Percentiles rank a stretch among this genome's conserved stretches.
phyloP scores from a whole-genome alignment of 1,140 invertebrate genomes.

The Caenorhabditis briggsae region DNA sequence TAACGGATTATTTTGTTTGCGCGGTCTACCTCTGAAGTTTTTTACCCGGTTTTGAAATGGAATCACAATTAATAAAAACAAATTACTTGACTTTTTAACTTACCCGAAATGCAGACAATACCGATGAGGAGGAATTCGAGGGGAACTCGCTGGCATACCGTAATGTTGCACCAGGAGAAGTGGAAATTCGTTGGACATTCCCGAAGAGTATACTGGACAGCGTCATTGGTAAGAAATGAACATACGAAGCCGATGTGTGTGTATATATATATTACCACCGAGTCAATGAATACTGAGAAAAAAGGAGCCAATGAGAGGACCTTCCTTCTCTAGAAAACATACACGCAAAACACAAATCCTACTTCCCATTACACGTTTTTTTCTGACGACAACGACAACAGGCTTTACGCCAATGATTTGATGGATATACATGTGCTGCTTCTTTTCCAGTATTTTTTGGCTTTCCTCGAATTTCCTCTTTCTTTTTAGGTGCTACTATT shows the following conservation, averaged over 20 bases:
- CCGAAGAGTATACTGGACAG: constrained; percentile 65
- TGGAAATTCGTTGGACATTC: constrained; percentile 70
- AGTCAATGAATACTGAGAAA: neutral
- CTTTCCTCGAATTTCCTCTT: neutral
- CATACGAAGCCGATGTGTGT: neutral
- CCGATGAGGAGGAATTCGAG: constrained; percentile 59
- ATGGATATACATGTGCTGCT: constrained; percentile 37
- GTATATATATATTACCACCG: too few species aligned
- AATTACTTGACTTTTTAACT: neutral
- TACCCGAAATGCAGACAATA: constrained; percentile 61
- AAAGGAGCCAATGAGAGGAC: neutral
- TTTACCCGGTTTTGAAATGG: neutral
- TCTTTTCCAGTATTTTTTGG: neutral
- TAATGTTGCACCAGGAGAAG: constrained; percentile 69
- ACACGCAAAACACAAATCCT: constrained; percentile 27
- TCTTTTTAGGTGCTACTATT: constrained; percentile 65
- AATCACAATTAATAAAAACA: neutral
- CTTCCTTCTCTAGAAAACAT: neutral
- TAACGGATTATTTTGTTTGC: neutral
- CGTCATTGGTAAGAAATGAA: constrained; percentile 61
- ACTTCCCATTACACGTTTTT: constrained; percentile 28
- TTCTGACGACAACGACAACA: neutral
- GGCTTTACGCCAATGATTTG: constrained; percentile 34
- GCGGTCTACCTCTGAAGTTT: neutral
- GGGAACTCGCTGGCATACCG: constrained; percentile 69